A percentile compares a stretch with the other conserved stretches of the same genome.
Conservation (phyloP, 23 tunicate genomes). For the Diplosoma virens region DNA sequence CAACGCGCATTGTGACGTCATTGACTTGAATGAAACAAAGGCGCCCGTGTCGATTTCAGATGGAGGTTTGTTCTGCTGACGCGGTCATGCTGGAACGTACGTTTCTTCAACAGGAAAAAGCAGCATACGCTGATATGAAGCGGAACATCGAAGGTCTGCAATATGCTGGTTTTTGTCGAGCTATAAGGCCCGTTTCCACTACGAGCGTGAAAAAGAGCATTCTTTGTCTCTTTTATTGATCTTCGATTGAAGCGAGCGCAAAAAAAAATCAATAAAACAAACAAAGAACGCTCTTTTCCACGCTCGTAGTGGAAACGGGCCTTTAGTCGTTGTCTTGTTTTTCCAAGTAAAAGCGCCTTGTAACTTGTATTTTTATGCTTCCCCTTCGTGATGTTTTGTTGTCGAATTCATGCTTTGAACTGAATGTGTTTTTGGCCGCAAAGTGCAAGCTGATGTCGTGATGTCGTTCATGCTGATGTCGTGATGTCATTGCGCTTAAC, state of each 20-base stretch:
- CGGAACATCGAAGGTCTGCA: constrained; percentile 57
- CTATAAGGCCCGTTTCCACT: too few relatives aligned
- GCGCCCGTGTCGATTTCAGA: constrained; percentile 22
- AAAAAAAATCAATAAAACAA: too few relatives aligned
- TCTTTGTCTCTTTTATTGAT: too few relatives aligned
- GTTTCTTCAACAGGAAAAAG: constrained; percentile 68
- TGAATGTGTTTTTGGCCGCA: too few relatives aligned
- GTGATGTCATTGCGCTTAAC: too few relatives aligned
- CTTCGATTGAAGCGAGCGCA: too few relatives aligned
- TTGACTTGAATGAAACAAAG: background rate
- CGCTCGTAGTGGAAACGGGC: too few relatives aligned
- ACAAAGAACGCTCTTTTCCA: too few relatives aligned
- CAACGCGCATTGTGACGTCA: background rate
- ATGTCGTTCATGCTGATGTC: too few relatives aligned
- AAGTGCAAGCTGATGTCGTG: too few relatives aligned
- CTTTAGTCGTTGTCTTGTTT: too few relatives aligned
- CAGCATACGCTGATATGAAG: constrained; percentile 47
- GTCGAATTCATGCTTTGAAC: background rate
- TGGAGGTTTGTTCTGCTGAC: constrained; percentile 69
- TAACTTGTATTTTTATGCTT: background rate
- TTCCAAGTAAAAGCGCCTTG: background rate
- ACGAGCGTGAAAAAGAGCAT: too few relatives aligned
- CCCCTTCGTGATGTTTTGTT: background rate
- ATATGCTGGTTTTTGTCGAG: background rate
- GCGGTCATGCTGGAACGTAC: constrained; percentile 72